Percentiles rank a stretch among this genome's conserved stretches.
Conservation (phyloP, 1,140 invertebrate genomes). For the Apis laboriosa region DNA sequence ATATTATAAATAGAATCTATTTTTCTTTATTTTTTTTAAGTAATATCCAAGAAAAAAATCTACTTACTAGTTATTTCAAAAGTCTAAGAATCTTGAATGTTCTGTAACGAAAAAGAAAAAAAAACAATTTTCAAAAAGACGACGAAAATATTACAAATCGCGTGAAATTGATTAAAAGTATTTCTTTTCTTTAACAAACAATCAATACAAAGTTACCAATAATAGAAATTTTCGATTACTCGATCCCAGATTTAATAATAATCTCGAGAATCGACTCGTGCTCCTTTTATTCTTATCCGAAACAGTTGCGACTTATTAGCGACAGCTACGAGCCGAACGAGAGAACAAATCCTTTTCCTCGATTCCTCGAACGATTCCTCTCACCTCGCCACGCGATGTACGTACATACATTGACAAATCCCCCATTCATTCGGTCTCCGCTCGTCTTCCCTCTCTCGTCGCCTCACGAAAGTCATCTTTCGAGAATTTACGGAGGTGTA, state of each 20-base stretch:
- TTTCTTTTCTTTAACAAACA: no score
- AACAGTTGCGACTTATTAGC: background rate
- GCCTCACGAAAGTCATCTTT: slow-evolving; percentile 45
- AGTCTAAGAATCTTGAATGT: no score
- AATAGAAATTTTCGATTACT: no score
- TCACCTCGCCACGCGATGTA: background rate
- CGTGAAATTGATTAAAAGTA: no score
- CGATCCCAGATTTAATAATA: background rate
- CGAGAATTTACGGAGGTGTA: slow-evolving; percentile 53
- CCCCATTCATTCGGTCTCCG: slow-evolving; percentile 33
- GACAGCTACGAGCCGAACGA: slow-evolving; percentile 18
- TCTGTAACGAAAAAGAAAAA: no score
- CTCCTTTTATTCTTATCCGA: background rate
- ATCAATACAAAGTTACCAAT: no score
- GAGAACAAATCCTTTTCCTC: slow-evolving; percentile 29
- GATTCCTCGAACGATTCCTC: slow-evolving; percentile 12
- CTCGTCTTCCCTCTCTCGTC: background rate
- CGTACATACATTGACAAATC: slow-evolving; percentile 29
- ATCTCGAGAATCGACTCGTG: background rate
- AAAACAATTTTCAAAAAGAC: no score
- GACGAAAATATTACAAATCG: no score
- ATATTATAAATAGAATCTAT: no score
- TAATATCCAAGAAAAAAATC: no score
- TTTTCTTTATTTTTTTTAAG: no score
- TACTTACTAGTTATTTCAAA: no score